A percentile compares a stretch with the other conserved stretches of the same genome.
phyloP scores from a whole-genome alignment of 2,888 invertebrate genomes.

The Pharmacophagus antenor region DNA sequence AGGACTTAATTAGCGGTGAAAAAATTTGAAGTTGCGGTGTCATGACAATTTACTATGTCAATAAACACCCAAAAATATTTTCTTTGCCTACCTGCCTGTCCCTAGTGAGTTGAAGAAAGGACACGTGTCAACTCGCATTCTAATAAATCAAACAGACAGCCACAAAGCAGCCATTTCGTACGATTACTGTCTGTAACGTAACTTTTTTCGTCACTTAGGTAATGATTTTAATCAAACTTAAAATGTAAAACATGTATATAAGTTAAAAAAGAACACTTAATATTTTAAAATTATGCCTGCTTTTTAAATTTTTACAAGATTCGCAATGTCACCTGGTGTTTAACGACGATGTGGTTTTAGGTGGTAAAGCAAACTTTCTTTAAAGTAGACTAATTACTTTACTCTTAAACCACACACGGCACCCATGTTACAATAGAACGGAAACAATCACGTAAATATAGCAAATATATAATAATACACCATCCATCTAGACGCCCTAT shows the following conservation, averaged over 20 bases:
- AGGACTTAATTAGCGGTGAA: constrained; percentile 34
- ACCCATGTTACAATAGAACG: too few species aligned
- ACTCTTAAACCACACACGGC: too few species aligned
- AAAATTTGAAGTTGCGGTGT: constrained; percentile 44
- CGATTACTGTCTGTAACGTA: constrained; percentile 42
- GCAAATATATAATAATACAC: too few species aligned
- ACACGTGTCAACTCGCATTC: constrained; percentile 56
- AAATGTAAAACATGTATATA: neutral
- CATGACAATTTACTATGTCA: constrained; percentile 64
- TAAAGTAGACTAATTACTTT: too few species aligned
- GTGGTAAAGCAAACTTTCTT: too few species aligned
- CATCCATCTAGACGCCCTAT: too few species aligned
- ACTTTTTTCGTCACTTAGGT: neutral
- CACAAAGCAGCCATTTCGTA: constrained; percentile 47
- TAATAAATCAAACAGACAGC: constrained; percentile 66
- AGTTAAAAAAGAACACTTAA: too few species aligned
- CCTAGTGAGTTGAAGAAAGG: constrained; percentile 41
- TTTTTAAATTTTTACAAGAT: too few species aligned
- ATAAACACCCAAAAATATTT: constrained; percentile 71
- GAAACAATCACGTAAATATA: too few species aligned
- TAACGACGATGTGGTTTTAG: too few species aligned
- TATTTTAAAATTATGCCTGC: too few species aligned
- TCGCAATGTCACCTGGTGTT: too few species aligned
- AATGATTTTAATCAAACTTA: neutral
- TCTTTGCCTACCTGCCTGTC: constrained; percentile 53